Evolutionary conservation across 2,113 vertebrate genomes (phyloP), one percentile per base, ranked within the genome.

Genomic region (Scytalopus superciliaris): DNA sequence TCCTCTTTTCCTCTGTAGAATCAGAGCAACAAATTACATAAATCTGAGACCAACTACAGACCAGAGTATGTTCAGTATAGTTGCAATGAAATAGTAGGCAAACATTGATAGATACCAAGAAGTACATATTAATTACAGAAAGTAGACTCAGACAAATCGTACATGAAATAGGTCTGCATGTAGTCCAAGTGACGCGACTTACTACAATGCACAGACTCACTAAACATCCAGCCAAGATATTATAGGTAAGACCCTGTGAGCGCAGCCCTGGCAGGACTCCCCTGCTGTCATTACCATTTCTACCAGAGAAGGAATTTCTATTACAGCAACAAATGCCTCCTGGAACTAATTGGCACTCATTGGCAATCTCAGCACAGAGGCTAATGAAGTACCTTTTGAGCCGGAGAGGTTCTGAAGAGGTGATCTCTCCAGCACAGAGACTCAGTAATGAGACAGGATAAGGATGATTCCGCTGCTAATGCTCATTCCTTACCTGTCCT

Each of bases 371-470:
- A 59, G 87, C 31, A 4, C 75, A 86, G 68, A 92, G 59, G 59
- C 47, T 95, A 91, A 97, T 77, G 84, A 95, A 96, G 82, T 63
- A 78, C 69, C 89, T 94, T 96, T 89, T 75, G 87, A 95, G 91
- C 84, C 68, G 69, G 39, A 90, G 90, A 91, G 87, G 35, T 92
- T 90, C 80, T 77, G 86, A 96, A 89, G 84, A 89, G 84, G 66
- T 64, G 77, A 87, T 94, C 56, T 93, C 84, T 88, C 68, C 47
- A 88, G 64, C 76, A 84, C 75, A 86, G 68, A 86, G 82, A 73
- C 28, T 60, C 4, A 1, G 24, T 87, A 97, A 95, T 70, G 70
- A 96, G 84, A 33, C 72, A 90, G 70, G 33, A 90, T 83, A 87
- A 94, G 42, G 70, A 89, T 39, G 57, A 87, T 73, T 80, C 84